Evolutionary conservation across 2,888 invertebrate genomes (phyloP), one percentile per base, ranked within the genome.

Genomic region (Xanthorhoe spadicearia): DNA sequence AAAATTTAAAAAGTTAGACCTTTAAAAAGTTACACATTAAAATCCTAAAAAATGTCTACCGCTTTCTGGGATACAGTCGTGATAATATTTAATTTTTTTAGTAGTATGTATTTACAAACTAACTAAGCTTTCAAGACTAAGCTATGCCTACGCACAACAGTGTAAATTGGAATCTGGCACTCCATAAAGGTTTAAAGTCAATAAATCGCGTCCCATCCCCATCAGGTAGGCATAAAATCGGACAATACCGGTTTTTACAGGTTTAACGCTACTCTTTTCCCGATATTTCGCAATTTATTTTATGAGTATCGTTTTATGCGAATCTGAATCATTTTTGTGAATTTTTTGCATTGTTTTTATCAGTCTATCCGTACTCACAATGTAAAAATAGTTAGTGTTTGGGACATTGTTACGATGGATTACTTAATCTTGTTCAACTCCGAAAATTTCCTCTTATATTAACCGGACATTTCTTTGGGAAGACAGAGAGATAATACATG

Each of bases 111-210:
- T n/a, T n/a, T n/a, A 7, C 32, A 43, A 43, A 43, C 9, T 51
- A 17, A 18, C 46, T 53, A 18, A 54, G 53, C n/a, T 13, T 7
- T 35, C 4, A 28, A 46, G 8, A 7, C 2, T 53, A n/a, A 63
- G 48, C 57, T 53, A 49, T 43, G 4, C 3, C 50, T 54, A 49
- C 52, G 19, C 18, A 54, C 54, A 51, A 23, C 23, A 28, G 57
- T 53, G 80, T 85, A 87, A 85, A 89, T 86, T 84, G 86, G 80
- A 87, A 85, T 83, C 83, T 81, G 81, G 83, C 81, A 82, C 84
- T 87, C 82, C 75, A 85, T 87, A 86, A 87, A 87, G 86, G 83
- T 85, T 86, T 83, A 85, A 87, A 88, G 87, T 88, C 88, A 86
- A 91, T 89, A 89, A 87, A 86, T 76, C 73, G 78, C 81, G 86